These are phyloP conservation scores for Gisinianus flammeolus DNA, from an alignment of 2,888 invertebrate species.

Conservation along the genomic window DNA sequence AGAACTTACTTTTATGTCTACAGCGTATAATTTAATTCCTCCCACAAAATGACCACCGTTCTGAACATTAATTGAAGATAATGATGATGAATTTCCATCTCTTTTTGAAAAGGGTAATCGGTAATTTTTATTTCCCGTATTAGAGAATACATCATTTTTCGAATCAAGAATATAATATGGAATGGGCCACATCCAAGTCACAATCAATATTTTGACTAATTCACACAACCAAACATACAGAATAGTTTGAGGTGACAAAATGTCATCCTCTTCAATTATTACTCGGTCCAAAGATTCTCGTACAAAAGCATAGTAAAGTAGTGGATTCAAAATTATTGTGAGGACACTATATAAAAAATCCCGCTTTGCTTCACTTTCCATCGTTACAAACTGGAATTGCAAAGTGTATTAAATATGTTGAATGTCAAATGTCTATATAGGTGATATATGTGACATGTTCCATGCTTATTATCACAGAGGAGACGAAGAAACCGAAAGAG, in stretches of 20 bases:
- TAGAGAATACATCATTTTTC: neutral
- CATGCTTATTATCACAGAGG: too few relatives aligned
- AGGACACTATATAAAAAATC: constrained; percentile 29
- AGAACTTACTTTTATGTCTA: neutral
- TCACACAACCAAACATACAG: constrained; percentile 43
- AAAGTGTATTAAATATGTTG: neutral
- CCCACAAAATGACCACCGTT: neutral
- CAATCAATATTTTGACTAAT: constrained; percentile 46
- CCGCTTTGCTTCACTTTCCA: constrained; percentile 12
- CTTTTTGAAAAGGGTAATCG: constrained; percentile 46
- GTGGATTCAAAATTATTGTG: constrained; percentile 1
- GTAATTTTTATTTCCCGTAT: neutral
- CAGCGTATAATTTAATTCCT: neutral
- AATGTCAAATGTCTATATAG: too few relatives aligned
- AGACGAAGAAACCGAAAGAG: too few relatives aligned
- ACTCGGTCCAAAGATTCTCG: constrained; percentile 30
- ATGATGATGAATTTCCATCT: constrained; percentile 10
- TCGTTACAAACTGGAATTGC: neutral
- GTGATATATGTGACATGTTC: too few relatives aligned
- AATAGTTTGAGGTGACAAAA: constrained; percentile 36
- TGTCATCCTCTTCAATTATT: constrained; percentile 34
- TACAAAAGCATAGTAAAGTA: constrained; percentile 25
- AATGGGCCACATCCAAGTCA: constrained; percentile 42
- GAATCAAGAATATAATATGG: constrained; percentile 17
- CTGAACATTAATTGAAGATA: neutral